Base-by-base conservation (phyloP, 2,888 invertebrate species). In the Plusia festucae region DNA sequence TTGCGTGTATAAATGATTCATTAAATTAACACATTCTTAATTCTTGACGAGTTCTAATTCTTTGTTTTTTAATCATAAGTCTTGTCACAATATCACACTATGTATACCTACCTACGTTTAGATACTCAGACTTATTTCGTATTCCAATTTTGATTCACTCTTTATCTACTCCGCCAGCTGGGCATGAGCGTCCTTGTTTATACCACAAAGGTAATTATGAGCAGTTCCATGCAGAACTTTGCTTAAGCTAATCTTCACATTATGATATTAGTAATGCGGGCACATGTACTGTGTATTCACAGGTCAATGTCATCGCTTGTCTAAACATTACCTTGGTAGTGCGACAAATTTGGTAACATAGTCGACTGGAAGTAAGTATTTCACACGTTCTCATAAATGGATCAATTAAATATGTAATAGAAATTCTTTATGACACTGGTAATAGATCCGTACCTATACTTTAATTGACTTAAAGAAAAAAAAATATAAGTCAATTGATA, bases 301-400 rank as follows among this genome's bases (percentile, higher is more conserved):
- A 18, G 46, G 20, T 20, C 46, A 49, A 49, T 49, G 46, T 20
- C 18, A 20, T 9, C 46, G 46, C 46, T 49, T 40, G 40, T 40
- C 40, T 40, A 40, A 40, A 40, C 46, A 11, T 18, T 49, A 49
- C 46, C 46, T 40, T 40, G 40, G n/a, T 40, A 40, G n/a, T 40
- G 15, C 1, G 13, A 40, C 40, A 40, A n/a, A 40, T 34, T 27
- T 4, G 24, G 24, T 27, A 24, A 30, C 9, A 30, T 30, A 9
- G 30, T 9, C 2, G n/a, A 40, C 40, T n/a, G n/a, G n/a, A n/a
- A n/a, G n/a, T 2, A 40, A 40, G 6, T 4, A 40, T 40, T 40
- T 40, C 40, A n/a, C 40, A 40, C 15, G n/a, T n/a, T n/a, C n/a
- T n/a, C 15, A 40, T 40, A n/a, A 40, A 4, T 15, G n/a, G n/a